Evolutionary conservation across 2,797 vertebrate genomes (phyloP), one percentile per base, ranked within the genome.

Genomic region (Momotus momota): DNA sequence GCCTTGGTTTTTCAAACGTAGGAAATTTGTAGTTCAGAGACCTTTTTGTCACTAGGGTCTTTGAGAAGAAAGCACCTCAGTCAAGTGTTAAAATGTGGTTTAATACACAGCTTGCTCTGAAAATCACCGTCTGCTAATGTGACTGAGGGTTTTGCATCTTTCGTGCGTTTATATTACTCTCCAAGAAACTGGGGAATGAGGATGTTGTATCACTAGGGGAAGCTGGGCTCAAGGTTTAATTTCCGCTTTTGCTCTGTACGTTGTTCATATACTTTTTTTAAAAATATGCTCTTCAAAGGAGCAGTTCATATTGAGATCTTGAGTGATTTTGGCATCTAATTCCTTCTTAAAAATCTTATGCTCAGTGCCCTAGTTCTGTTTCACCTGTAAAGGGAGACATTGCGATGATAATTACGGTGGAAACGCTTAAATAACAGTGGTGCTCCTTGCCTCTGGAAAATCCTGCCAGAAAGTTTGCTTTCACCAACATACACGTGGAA

Each of bases 231-330:
- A 3, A 64, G 29, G 15, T 75, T 95, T 58, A 75, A 18, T 88
- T 93, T 43, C 51, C 8, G 17, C 12, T 69, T 90, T 22, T 52
- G 2, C 33, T 49, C 15, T 55, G 2, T 14, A 20, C 0, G 0
- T n/a, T 51, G 6, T 26, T 51, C 19, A 6, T 45, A 5, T 52
- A 41, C 81, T 48, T 66, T 80, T 54, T 46, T 57, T 60, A 7
- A 7, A 65, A 51, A 27, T 67, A 29, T 3, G 2, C 46, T 65
- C 31, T 80, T 79, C 41, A 79, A 62, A 77, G 66, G 22, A 60
- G n/a, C 14, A n/a, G 13, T 12, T 25, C 5, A 2, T 22, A 26
- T 55, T 55, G 60, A 82, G 55, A 60, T 33, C 8, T 74, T 65
- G 8, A 5, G 27, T 46, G 22, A 13, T 67, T 94, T 60, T 82